Conservation (phyloP, 2,113 vertebrate genomes). For the Phyllostomus discolor region DNA sequence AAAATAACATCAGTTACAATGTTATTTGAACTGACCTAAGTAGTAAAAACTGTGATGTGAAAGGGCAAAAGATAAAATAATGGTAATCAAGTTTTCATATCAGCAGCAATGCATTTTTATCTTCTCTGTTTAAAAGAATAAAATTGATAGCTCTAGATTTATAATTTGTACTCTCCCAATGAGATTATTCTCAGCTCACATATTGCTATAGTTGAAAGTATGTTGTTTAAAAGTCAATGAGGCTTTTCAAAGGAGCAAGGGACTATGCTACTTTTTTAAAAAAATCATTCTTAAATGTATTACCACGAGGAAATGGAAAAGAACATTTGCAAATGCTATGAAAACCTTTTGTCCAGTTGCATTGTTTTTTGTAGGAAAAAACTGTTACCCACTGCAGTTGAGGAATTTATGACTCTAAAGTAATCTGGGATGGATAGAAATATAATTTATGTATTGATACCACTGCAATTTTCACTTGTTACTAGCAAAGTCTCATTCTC, state of each 20-base stretch:
- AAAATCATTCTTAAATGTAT: conserved; percentile 27
- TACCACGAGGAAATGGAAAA: not conserved
- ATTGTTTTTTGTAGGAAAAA: not conserved
- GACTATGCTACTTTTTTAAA: not conserved
- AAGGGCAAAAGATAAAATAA: not conserved
- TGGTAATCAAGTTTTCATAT: not conserved
- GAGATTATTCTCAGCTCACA: conserved; percentile 2
- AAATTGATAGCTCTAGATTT: conserved; percentile 1
- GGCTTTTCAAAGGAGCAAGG: not conserved
- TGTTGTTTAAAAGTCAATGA: conserved; percentile 19
- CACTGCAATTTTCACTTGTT: not conserved
- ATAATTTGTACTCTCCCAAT: not conserved
- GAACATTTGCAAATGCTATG: not conserved
- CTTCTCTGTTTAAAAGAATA: not conserved
- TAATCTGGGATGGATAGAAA: not conserved
- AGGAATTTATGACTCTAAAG: not conserved
- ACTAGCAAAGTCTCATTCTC: conserved; percentile 14
- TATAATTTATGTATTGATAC: not conserved
- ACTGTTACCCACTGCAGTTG: not conserved
- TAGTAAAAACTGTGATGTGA: not conserved
- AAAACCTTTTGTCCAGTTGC: conserved; percentile 5
- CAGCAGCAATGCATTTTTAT: not conserved
- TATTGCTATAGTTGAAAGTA: not conserved
- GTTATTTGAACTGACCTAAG: not conserved
- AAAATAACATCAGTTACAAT: not conserved